Conservation (phyloP, 2,113 vertebrate genomes). For the Probosciger aterrimus region DNA sequence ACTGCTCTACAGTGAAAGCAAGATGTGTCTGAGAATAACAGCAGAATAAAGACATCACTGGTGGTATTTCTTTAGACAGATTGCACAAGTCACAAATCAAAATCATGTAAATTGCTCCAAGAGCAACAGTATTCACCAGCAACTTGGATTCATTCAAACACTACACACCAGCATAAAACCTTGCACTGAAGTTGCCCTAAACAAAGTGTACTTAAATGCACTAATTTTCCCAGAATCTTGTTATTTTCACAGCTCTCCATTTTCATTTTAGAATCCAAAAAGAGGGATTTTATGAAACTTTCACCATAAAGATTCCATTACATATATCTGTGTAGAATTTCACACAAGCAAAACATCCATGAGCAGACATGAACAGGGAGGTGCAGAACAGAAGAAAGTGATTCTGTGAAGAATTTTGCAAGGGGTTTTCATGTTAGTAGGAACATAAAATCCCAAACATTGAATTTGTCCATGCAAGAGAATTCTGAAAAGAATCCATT, state of each 20-base stretch:
- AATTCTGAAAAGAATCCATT: neutral
- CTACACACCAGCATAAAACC: neutral
- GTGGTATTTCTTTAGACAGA: neutral
- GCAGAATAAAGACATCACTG: neutral
- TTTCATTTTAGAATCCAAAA: neutral
- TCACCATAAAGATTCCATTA: neutral
- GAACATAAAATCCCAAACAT: neutral
- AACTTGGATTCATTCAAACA: neutral
- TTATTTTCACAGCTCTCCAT: neutral
- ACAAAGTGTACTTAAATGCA: neutral
- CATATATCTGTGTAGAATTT: neutral
- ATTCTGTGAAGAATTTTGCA: neutral
- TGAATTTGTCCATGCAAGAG: neutral
- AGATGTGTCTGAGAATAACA: neutral
- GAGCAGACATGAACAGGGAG: neutral
- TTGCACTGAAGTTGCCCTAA: neutral
- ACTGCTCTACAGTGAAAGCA: neutral
- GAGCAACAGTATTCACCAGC: neutral
- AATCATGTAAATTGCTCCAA: constrained; percentile 4
- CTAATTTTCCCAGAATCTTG: neutral
- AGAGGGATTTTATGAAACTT: neutral
- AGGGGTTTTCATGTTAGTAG: neutral
- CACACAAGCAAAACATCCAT: neutral
- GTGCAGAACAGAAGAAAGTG: neutral
- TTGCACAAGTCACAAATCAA: neutral